Evolutionary conservation across 2,113 vertebrate genomes (phyloP).

Genomic region (Copsychus sechellarum): DNA sequence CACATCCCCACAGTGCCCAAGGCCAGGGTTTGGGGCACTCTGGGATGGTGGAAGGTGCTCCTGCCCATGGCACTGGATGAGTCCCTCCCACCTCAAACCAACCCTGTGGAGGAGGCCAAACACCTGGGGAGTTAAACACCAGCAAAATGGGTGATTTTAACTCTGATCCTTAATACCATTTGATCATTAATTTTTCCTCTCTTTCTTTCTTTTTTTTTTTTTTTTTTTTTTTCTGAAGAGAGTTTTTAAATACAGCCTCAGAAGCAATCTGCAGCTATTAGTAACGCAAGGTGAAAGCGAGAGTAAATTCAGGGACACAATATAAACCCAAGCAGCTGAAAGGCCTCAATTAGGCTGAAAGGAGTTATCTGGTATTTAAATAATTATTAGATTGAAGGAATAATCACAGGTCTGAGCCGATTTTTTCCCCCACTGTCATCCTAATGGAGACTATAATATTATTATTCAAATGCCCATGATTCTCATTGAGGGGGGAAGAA

Average conservation of each 20-base stretch:
- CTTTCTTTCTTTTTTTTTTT: not conserved
- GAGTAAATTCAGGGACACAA: slow-evolving; percentile 56
- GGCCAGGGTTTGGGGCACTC: not conserved
- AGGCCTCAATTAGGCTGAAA: slow-evolving; percentile 82
- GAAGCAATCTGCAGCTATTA: slow-evolving; percentile 65
- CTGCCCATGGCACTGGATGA: accelerated
- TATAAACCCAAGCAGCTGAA: slow-evolving; percentile 69
- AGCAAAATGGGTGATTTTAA: not conserved
- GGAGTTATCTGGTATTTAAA: slow-evolving; percentile 85
- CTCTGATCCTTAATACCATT: not conserved
- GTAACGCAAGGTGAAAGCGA: slow-evolving; percentile 67
- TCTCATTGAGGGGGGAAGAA: slow-evolving; percentile 70
- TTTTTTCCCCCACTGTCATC: slow-evolving; percentile 79
- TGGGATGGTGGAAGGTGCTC: not conserved
- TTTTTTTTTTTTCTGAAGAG: not conserved
- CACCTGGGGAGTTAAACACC: slow-evolving; percentile 27
- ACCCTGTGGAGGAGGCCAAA: not conserved
- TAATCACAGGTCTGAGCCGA: slow-evolving; percentile 82
- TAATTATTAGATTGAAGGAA: slow-evolving; percentile 85
- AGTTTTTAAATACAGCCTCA: slow-evolving; percentile 27
- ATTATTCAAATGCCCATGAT: slow-evolving; percentile 84
- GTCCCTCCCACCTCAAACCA: not conserved
- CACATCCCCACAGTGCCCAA: not conserved
- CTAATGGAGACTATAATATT: slow-evolving; percentile 82
- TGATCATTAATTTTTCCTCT: not conserved